phyloP scores from a whole-genome alignment of 2,888 invertebrate genomes.

The Tryphoninae sp. region DNA sequence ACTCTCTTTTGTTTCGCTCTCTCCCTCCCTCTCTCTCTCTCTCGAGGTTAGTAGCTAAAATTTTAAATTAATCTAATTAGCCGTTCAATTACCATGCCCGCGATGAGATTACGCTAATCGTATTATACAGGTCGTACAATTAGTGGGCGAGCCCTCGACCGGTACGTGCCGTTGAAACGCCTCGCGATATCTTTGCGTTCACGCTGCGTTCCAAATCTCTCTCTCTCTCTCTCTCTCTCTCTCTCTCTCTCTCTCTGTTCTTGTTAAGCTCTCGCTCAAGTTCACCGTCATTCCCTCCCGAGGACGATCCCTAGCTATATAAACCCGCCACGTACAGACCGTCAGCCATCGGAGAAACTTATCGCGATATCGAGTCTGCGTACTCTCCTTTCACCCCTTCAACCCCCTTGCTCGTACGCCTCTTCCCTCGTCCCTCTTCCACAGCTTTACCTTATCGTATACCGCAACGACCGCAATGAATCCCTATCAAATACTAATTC shows the following conservation, averaged over 20 bases:
- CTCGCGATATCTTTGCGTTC: constrained; percentile 56
- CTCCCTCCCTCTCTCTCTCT: constrained; percentile 34
- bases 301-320: constrained; percentile 42
- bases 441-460: constrained; percentile 20
- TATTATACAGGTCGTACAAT: constrained; percentile 76
- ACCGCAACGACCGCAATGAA: constrained; percentile 30
- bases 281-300: constrained; percentile 20
- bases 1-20: constrained; percentile 24
- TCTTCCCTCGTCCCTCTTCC: constrained; percentile 31
- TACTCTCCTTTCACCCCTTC: constrained; percentile 32
- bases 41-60: constrained; percentile 71
- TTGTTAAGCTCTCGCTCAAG: constrained; percentile 46
- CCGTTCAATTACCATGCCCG: constrained; percentile 74
- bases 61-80: constrained; percentile 79
- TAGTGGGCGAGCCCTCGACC: constrained; percentile 66
- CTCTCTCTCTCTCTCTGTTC: constrained; percentile 47
- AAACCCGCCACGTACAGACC: constrained; percentile 39
- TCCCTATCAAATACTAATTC: constrained; percentile 60
- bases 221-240: constrained; percentile 37
- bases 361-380: constrained; percentile 59
- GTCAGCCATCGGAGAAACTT: constrained; percentile 51
- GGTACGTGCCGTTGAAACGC: constrained; percentile 56
- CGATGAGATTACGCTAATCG: constrained; percentile 77
- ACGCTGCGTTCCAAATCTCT: constrained; percentile 52
- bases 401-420: constrained; percentile 31